Evolutionary conservation across 2,888 invertebrate genomes (phyloP), one percentile per base, ranked within the genome.

Genomic region (Tenodera sinensis): DNA sequence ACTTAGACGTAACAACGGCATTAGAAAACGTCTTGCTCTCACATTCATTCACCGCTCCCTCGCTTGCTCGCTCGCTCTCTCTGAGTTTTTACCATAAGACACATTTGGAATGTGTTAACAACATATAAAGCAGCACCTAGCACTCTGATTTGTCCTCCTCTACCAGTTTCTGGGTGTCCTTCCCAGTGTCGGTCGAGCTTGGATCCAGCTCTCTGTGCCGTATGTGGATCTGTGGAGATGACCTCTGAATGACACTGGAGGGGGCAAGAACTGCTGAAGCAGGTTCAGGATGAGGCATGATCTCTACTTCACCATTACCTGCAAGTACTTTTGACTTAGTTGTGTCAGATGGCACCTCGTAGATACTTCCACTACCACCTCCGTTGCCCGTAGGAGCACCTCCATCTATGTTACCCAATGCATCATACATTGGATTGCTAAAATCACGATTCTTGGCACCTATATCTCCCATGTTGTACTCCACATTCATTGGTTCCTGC

Each of bases 361-460:
- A 97, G 91, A 97, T 96, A 91, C 97, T 97, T 30, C 82, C 83
- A 83, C 87, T 82, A 14, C 28, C 92, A 6, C 90, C 87, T 28
- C 87, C 89, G 47, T 84, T 87, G 34, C 88, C 88, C 2, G 85
- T 88, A 42, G 88, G 83, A 34, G 28, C 86, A 87, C 89, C 85
- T 15, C 85, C 89, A 84, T 84, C 86, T 34, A 92, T 92, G 89
- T 91, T 92, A 90, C 94, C 93, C 91, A 94, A 92, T 1, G 98
- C 98, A 92, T 99, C 99, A 93, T 99, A 99, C 97, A 99, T 98
- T 86, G 99, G 99, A 94, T 99, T 99, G 92, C 98, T 97, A 94
- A 99, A 99, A 94, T 99, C 99, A 88, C 98, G 95, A 89, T 96
- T 96, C 93, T 97, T 98, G 91, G 96, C 95, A 91, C 95, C 95